Evolutionary conservation across 2,113 vertebrate species (phyloP).

Genomic region (Mastomys coucha): DNA sequence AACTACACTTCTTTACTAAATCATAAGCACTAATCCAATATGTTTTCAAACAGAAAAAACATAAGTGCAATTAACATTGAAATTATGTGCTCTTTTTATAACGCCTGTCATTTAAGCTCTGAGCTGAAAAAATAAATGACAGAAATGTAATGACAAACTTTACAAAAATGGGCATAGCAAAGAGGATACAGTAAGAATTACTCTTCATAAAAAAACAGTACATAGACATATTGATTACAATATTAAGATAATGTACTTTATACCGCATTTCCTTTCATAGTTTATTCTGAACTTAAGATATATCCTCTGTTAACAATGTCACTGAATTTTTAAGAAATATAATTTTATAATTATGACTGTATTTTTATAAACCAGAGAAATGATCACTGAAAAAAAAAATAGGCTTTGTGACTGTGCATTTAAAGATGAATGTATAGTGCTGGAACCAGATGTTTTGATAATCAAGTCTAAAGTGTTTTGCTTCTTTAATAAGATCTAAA

Average conservation of each 20-base stretch:
- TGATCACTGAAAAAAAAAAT: not conserved
- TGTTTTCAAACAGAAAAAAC: slow-evolving; percentile 68
- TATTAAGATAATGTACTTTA: not conserved
- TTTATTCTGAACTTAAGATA: not conserved
- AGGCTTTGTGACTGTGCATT: not conserved
- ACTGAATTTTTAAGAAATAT: not conserved
- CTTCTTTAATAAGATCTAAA: not conserved
- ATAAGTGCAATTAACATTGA: slow-evolving; percentile 51
- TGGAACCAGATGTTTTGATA: not conserved
- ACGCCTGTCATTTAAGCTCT: not conserved
- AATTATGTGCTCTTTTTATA: slow-evolving; percentile 6
- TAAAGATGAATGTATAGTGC: not conserved
- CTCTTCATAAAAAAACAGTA: slow-evolving; percentile 32
- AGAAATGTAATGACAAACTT: slow-evolving; percentile 4
- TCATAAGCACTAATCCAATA: slow-evolving; percentile 67
- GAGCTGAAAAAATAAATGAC: slow-evolving; percentile 55
- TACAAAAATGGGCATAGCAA: not conserved
- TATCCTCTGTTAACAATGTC: not conserved
- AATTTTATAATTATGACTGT: not conserved
- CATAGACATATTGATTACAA: not conserved
- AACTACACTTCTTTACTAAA: slow-evolving; percentile 71
- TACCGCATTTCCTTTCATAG: not conserved
- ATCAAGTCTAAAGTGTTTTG: not conserved
- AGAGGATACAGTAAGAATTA: not conserved
- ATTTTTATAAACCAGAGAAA: not conserved